phyloP scores from a whole-genome alignment of 2,888 invertebrate species.

The Drosophila neutralis region DNA sequence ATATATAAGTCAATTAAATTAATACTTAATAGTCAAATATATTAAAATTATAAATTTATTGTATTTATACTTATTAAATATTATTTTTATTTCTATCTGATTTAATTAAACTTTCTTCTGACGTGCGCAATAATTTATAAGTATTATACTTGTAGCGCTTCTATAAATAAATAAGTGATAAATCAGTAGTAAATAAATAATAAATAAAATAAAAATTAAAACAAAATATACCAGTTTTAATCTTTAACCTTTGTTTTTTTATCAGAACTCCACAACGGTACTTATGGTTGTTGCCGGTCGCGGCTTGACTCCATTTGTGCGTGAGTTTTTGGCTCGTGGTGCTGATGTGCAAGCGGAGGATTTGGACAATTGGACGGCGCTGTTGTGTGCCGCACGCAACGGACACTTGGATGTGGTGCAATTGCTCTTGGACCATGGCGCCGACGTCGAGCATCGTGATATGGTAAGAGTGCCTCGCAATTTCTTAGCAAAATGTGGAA shows the following conservation, averaged over 20 bases:
- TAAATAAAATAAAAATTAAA: neutral
- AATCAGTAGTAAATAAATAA: neutral
- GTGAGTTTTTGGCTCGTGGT: conserved; percentile 93
- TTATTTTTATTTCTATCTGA: neutral
- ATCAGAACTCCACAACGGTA: conserved; percentile 95
- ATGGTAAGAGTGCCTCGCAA: conserved; percentile 87
- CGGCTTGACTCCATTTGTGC: conserved; percentile 93
- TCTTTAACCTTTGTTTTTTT: neutral
- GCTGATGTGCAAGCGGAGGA: conserved; percentile 97
- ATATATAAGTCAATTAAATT: neutral
- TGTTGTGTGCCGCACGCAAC: conserved; percentile 95
- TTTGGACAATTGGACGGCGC: conserved; percentile 96
- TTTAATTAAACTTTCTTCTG: neutral
- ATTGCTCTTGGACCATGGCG: conserved; percentile 93
- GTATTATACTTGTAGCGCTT: neutral
- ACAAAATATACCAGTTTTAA: neutral
- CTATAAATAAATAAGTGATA: neutral
- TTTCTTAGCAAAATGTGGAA: neutral
- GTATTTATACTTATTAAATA: neutral
- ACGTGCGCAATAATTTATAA: neutral
- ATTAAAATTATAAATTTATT: neutral
- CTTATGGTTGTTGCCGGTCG: conserved; percentile 96
- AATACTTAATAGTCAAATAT: neutral
- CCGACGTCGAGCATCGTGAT: conserved; percentile 93
- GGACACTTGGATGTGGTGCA: conserved; percentile 93